Evolutionary conservation across 2,888 invertebrate genomes (phyloP).

Genomic region (Schizaphis graminum): DNA sequence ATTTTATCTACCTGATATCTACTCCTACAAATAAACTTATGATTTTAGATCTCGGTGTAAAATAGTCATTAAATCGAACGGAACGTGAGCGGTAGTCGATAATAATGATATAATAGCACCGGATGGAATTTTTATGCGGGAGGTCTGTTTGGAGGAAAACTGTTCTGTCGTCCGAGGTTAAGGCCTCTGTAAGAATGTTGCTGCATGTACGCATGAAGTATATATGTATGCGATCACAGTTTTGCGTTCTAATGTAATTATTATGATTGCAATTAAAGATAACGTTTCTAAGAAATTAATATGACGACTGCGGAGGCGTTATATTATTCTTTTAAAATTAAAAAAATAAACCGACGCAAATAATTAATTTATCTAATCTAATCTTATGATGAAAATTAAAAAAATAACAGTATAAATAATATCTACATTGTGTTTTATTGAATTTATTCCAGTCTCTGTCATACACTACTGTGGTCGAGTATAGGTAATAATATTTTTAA

Average conservation of each 20-base stretch:
- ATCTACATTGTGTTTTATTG: background rate
- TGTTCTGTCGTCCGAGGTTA: constrained; percentile 41
- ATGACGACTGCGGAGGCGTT: constrained; percentile 15
- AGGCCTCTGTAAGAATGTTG: constrained; percentile 40
- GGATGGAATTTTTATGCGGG: constrained; percentile 17
- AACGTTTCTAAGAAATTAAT: constrained; percentile 46
- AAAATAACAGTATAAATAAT: background rate
- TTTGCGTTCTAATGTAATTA: constrained; percentile 40
- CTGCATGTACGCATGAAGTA: background rate
- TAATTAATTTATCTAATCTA: constrained; percentile 23
- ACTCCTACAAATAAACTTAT: background rate
- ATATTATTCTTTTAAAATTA: background rate
- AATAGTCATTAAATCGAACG: background rate
- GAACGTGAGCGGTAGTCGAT: background rate
- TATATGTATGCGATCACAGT: background rate
- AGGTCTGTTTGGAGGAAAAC: constrained; percentile 26
- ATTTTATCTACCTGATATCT: background rate
- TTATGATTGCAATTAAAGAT: constrained; percentile 39
- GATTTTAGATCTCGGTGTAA: background rate
- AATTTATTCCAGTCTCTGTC: background rate
- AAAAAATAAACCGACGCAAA: background rate
- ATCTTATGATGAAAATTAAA: background rate
- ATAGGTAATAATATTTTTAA: background rate
- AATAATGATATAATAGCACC: background rate
- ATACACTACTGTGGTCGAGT: background rate